These are phyloP conservation scores for Chloropsis cyanopogon DNA, from an alignment of 2,113 vertebrate species.

Conservation along the genomic window DNA sequence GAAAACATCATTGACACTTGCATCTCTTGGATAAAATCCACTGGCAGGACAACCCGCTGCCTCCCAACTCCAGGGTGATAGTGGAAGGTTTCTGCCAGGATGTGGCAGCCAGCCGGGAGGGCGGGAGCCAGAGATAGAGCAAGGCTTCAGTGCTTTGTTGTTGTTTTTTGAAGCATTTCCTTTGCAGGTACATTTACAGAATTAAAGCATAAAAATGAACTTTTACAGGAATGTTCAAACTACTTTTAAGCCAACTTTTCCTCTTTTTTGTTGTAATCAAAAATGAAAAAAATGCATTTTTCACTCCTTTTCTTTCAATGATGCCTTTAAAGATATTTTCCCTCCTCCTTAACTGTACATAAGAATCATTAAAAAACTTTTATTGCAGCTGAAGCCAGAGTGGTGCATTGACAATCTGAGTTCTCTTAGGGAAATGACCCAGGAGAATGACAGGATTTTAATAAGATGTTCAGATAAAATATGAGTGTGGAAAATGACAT, in stretches of 20 bases:
- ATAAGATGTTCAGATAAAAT: slow-evolving; percentile 32
- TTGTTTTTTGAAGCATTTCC: background rate
- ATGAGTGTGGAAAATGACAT: slow-evolving; percentile 47
- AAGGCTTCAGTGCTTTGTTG: background rate
- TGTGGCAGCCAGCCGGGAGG: background rate
- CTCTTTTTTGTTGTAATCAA: background rate
- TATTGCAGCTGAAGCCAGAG: background rate
- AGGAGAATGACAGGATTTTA: background rate
- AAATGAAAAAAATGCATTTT: background rate
- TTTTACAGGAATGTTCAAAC: background rate
- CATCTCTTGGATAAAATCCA: background rate
- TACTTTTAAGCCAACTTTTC: background rate
- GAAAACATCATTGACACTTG: background rate
- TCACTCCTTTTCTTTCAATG: background rate
- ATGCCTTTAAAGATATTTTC: background rate
- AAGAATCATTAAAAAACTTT: background rate
- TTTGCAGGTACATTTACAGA: background rate
- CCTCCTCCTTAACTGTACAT: background rate
- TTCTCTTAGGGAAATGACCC: background rate
- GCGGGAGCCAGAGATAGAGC: background rate
- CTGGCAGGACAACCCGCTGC: background rate
- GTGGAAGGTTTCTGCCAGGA: background rate
- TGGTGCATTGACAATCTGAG: fast-evolving
- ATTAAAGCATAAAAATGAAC: background rate
- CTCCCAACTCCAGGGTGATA: background rate